Percentiles rank a stretch among this genome's conserved stretches.
These are phyloP conservation scores for Riparia riparia DNA, from an alignment of 2,113 vertebrate species.

Conservation along the genomic window DNA sequence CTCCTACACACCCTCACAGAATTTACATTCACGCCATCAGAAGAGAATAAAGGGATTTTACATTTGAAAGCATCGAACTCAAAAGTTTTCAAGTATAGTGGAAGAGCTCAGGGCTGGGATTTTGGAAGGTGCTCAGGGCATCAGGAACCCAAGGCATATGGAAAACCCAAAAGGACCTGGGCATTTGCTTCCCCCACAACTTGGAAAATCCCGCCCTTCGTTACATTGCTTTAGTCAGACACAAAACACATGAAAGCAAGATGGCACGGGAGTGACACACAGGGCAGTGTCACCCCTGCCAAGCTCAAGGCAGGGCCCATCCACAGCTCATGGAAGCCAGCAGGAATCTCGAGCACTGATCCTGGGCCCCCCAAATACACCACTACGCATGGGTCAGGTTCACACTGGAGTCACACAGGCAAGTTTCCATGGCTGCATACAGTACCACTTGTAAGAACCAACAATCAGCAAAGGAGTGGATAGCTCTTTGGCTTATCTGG, in stretches of 20 bases:
- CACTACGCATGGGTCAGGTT: background rate
- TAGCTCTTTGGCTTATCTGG: conserved; percentile 65
- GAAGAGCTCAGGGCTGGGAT: conserved; percentile 38
- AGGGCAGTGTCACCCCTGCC: background rate
- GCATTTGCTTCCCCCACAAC: background rate
- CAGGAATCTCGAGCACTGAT: background rate
- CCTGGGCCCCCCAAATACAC: background rate
- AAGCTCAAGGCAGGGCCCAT: background rate
- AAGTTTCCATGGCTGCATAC: background rate
- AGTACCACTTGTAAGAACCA: conserved; percentile 25
- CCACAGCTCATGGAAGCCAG: background rate
- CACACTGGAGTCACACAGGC: background rate
- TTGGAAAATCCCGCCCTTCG: background rate
- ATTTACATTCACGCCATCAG: conserved; percentile 54
- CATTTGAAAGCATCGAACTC: background rate
- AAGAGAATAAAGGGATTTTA: background rate
- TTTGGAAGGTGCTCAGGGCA: background rate
- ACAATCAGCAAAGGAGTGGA: background rate
- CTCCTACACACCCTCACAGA: background rate
- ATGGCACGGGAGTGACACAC: background rate
- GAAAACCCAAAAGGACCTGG: background rate
- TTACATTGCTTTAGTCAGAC: conserved; percentile 62
- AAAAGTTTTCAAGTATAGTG: conserved; percentile 52
- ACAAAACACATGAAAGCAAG: background rate
- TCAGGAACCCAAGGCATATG: background rate